Evolutionary conservation across 2,888 invertebrate species (phyloP), one percentile per base, ranked within the genome.

Genomic region (Monoplex corrugatus): DNA sequence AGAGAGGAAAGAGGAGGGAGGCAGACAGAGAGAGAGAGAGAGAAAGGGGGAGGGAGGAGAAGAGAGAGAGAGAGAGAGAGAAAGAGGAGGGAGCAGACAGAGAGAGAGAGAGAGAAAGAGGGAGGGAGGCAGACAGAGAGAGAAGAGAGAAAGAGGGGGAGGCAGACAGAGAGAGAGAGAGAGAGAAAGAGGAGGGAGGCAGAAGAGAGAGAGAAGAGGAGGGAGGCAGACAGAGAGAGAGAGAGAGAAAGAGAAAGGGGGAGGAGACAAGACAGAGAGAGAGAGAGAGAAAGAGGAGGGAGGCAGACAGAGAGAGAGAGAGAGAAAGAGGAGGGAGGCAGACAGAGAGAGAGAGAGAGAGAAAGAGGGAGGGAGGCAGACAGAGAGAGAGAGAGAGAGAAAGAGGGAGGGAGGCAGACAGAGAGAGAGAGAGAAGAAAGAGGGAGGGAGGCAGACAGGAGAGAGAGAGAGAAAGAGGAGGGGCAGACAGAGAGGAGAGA

Each of bases 141-240:
- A 32, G 83, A 44, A 28, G 28, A 28, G 45, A 44, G 44, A 23
- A 13, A 38, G 5, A 78, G 13, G 38, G 38, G 16, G 38, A 78
- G 10, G 16, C 28, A 68, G 68, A 68, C 28, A 68, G 16, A 68
- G 68, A 68, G 35, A 75, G 23, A 72, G 68, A 72, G 78, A 87
- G 44, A 87, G 78, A 45, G 87, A 78, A 2, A 85, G 86, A 89
- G 89, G 89, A 45, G 16, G 50, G n/a, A 72, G n/a, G n/a, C 72
- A 72, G n/a, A n/a, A 8, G n/a, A 72, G 10, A 32, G 28, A 72
- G 10, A 72, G 28, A 72, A 2, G 32, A 6, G 38, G 63, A 63
- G 38, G 44, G 35, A 38, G 85, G 44, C 19, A 13, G 57, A 57
- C 32, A 57, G 63, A 13, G 57, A 85, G 32, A 85, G 45, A 6